A percentile compares a stretch with the other conserved stretches of the same genome.
These are phyloP conservation scores for Craseonycteris thonglongyai DNA, from an alignment of 2,113 vertebrate genomes.

Conservation along the genomic window DNA sequence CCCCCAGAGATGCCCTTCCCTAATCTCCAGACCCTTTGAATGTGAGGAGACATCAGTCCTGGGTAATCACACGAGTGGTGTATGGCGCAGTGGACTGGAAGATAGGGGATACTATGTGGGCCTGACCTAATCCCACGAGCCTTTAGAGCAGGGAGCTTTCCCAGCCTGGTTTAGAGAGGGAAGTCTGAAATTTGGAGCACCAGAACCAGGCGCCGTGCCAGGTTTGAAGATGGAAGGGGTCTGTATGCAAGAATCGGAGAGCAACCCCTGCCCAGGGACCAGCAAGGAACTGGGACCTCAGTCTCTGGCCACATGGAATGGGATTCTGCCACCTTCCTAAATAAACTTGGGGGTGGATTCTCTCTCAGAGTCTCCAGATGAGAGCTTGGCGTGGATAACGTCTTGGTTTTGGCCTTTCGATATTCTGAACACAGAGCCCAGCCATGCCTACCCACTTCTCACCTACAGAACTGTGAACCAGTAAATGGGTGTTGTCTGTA, in stretches of 20 bases:
- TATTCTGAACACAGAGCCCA: background rate
- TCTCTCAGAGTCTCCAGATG: background rate
- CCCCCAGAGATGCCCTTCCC: background rate
- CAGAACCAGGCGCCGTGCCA: background rate
- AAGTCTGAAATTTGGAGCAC: background rate
- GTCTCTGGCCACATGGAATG: background rate
- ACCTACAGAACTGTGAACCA: background rate
- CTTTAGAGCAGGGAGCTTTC: background rate
- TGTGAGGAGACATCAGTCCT: background rate
- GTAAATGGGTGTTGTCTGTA: background rate
- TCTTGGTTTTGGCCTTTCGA: background rate
- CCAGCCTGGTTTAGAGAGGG: background rate
- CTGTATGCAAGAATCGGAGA: background rate
- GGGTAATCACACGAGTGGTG: background rate
- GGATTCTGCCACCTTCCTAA: background rate
- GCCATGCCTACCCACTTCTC: background rate
- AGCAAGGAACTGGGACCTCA: background rate
- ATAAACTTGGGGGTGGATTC: background rate
- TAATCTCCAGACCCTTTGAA: background rate
- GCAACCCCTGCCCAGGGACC: background rate
- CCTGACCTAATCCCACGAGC: background rate
- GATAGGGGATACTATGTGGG: background rate
- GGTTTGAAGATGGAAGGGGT: background rate
- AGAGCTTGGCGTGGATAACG: background rate
- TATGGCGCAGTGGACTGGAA: background rate